Percentiles rank a stretch among this genome's conserved stretches.
These are phyloP conservation scores for Palaemon carinicauda DNA, from an alignment of 1,140 invertebrate species.

Conservation along the genomic window DNA sequence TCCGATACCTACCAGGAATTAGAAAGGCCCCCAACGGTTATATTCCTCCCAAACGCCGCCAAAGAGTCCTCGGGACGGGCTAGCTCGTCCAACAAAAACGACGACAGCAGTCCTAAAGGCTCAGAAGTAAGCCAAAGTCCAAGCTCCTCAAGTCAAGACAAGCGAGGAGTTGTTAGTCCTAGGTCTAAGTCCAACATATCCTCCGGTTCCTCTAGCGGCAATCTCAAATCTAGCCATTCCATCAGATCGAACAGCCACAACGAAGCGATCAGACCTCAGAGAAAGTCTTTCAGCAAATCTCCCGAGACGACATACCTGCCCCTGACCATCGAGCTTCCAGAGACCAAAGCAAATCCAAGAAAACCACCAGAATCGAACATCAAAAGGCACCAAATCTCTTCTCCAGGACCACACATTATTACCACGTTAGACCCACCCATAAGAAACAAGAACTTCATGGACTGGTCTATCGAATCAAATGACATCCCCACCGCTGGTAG, in stretches of 20 bases:
- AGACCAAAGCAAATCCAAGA: not conserved
- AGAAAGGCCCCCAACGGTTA: conserved; percentile 19
- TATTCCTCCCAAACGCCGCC: not conserved
- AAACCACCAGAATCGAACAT: not conserved
- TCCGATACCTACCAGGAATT: conserved; percentile 36
- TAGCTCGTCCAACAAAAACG: not conserved
- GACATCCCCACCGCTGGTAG: conserved; percentile 23
- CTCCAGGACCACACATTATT: conserved; percentile 20
- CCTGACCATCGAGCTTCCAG: conserved; percentile 37
- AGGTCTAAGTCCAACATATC: not conserved
- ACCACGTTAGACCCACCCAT: conserved; percentile 42
- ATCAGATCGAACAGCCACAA: not conserved
- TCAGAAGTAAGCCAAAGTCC: not conserved
- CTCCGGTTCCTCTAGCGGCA: not conserved
- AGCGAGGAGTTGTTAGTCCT: not conserved
- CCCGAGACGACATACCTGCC: not conserved
- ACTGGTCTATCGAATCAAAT: not conserved
- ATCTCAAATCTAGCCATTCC: not conserved
- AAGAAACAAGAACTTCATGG: not conserved
- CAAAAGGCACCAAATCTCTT: not conserved
- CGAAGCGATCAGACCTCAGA: not conserved
- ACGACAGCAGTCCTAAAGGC: not conserved
- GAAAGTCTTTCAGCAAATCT: not conserved
- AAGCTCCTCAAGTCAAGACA: not conserved
- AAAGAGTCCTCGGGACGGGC: not conserved